Conservation (phyloP, 2,113 vertebrate species). For the Acrocephalus kingi region DNA sequence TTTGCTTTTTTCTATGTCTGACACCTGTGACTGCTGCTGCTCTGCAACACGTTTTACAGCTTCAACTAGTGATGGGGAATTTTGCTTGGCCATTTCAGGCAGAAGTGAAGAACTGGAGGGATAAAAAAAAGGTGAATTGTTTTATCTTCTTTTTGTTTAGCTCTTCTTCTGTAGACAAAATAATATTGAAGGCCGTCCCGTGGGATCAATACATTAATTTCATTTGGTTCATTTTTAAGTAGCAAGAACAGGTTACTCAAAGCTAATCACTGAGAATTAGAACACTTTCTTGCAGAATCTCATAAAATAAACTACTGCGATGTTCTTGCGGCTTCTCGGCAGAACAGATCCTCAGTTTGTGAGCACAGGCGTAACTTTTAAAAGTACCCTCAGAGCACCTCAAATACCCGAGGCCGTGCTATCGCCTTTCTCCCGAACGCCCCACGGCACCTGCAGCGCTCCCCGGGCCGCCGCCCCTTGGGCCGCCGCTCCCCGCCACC, state of each 20-base stretch:
- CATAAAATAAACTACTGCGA: not conserved
- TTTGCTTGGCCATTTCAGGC: conserved; percentile 39
- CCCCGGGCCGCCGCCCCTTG: too few species aligned
- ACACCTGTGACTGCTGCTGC: conserved; percentile 69
- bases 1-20: conserved; percentile 71
- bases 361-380: not conserved
- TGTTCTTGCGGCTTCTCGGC: not conserved
- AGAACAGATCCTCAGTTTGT: not conserved
- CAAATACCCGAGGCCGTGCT: not conserved
- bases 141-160: not conserved
- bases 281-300: not conserved
- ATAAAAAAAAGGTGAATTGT: not conserved
- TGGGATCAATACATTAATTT: not conserved
- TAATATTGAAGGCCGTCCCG: not conserved
- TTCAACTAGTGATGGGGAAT: conserved; percentile 44
- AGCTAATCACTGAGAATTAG: not conserved
- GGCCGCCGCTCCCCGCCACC: not conserved
- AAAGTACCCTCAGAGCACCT: not conserved
- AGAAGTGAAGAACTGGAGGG: not conserved
- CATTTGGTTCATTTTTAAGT: not conserved
- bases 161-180: not conserved
- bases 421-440: not conserved
- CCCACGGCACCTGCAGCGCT: not conserved
- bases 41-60: conserved; percentile 67
- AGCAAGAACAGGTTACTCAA: not conserved